phyloP scores from a whole-genome alignment of 2,888 invertebrate species.

The Thecophora atra region DNA sequence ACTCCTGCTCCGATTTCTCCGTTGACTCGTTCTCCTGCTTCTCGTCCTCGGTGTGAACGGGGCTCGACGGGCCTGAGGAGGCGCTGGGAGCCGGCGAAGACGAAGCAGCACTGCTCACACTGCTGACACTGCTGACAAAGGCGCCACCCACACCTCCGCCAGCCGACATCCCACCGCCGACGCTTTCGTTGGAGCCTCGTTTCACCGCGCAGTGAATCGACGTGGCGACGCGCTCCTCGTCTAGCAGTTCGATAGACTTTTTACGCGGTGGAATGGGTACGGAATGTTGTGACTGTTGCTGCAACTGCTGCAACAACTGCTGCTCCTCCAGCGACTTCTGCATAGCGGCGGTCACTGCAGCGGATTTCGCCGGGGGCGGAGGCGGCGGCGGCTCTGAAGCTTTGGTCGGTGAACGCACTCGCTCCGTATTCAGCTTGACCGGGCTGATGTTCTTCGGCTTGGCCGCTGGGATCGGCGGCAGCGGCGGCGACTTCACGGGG shows the following conservation, averaged over 20 bases:
- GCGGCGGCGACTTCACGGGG: constrained; percentile 63
- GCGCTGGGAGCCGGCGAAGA: constrained; percentile 61
- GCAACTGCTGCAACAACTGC: constrained; percentile 49
- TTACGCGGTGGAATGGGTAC: constrained; percentile 61
- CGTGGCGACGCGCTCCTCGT: constrained; percentile 48
- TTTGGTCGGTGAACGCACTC: constrained; percentile 62
- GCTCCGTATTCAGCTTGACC: constrained; percentile 62
- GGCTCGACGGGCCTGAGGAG: constrained; percentile 66
- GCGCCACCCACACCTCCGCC: constrained; percentile 41
- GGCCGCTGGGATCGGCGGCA: constrained; percentile 63
- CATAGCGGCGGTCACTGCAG: constrained; percentile 58
- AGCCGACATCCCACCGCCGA: constrained; percentile 38
- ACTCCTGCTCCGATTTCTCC: constrained; percentile 66
- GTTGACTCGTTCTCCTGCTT: constrained; percentile 71
- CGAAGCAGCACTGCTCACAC: constrained; percentile 49
- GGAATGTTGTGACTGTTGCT: constrained; percentile 14
- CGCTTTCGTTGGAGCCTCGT: constrained; percentile 58
- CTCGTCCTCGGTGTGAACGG: constrained; percentile 66
- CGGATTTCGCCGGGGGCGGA: constrained; percentile 59
- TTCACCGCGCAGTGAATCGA: constrained; percentile 50
- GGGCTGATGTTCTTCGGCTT: constrained; percentile 64
- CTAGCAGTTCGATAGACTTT: constrained; percentile 63
- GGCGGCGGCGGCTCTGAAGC: constrained; percentile 57
- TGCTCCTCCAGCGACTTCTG: constrained; percentile 57
- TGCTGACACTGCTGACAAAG: constrained; percentile 38